Conservation (phyloP, 2,113 vertebrate genomes). For the Solenodon paradoxus region DNA sequence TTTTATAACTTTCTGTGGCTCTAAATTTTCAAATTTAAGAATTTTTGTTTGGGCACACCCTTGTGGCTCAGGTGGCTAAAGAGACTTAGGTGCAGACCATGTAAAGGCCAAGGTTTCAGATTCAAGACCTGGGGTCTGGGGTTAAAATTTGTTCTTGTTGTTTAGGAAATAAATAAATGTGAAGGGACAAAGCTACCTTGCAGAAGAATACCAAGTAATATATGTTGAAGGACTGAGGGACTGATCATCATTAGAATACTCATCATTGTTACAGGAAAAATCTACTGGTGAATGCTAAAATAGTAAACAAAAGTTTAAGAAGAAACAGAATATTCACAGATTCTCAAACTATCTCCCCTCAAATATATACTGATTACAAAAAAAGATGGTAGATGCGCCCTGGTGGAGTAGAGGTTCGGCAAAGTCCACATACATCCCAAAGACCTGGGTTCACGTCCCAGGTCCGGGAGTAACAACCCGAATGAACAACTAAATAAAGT, state of each 20-base stretch:
- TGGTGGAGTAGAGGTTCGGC: no score
- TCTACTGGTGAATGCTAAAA: neutral
- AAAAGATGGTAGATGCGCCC: no score
- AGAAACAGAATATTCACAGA: neutral
- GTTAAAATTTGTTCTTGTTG: no score
- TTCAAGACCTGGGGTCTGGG: no score
- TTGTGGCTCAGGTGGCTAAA: no score
- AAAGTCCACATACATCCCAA: no score
- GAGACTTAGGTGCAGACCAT: no score
- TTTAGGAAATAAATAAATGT: neutral
- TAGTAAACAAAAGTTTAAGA: neutral
- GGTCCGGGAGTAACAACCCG: no score
- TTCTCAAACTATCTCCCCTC: neutral
- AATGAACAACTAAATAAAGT: no score
- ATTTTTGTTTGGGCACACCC: no score
- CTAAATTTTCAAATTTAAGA: neutral
- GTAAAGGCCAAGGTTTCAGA: no score
- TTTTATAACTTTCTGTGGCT: neutral
- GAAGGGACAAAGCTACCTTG: neutral
- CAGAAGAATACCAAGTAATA: neutral
- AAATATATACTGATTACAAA: neutral
- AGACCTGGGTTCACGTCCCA: no score
- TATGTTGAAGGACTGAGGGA: neutral
- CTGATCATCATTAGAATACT: neutral
- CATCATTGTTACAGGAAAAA: neutral